Percentiles rank a stretch among this genome's conserved stretches.
Conservation (phyloP, 2,888 invertebrate species). For the Parochlus steinenii region DNA sequence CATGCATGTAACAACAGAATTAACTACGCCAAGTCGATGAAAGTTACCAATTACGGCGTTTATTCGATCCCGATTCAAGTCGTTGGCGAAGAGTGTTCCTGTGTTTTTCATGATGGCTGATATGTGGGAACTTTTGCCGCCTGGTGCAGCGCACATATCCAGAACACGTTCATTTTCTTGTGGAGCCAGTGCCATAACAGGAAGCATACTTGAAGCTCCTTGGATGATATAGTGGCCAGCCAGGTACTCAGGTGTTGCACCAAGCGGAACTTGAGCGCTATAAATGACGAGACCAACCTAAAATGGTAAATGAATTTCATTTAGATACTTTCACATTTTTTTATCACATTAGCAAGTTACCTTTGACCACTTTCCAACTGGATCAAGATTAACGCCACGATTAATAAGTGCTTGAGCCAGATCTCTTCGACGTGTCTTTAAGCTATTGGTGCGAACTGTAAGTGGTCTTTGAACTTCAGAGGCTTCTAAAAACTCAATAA, state of each 20-base stretch:
- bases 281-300: slow-evolving; percentile 94
- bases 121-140: slow-evolving; percentile 97
- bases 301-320: too few species aligned
- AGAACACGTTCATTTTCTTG: slow-evolving; percentile 87
- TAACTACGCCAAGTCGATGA: slow-evolving; percentile 88
- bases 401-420: slow-evolving; percentile 89
- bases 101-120: slow-evolving; percentile 97
- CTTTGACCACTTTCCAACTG: slow-evolving; percentile 97
- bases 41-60: slow-evolving; percentile 93
- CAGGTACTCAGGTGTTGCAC: slow-evolving; percentile 97
- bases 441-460: slow-evolving; percentile 87
- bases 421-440: slow-evolving; percentile 83
- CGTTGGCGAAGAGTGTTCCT: slow-evolving; percentile 91
- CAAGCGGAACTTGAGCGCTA: slow-evolving; percentile 88
- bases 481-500: slow-evolving; percentile 89
- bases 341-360: too few species aligned
- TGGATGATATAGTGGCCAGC: slow-evolving; percentile 96
- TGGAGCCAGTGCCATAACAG: slow-evolving; percentile 95
- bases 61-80: slow-evolving; percentile 73
- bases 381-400: slow-evolving; percentile 94
- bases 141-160: slow-evolving; percentile 97
- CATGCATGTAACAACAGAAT: slow-evolving; percentile 74
- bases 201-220: slow-evolving; percentile 91
- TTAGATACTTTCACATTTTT: too few species aligned
- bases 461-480: slow-evolving; percentile 89